Percentiles rank a stretch among this genome's conserved stretches.
Evolutionary conservation across 1,140 invertebrate genomes (phyloP).

Genomic region (Saxidomus purpurata): DNA sequence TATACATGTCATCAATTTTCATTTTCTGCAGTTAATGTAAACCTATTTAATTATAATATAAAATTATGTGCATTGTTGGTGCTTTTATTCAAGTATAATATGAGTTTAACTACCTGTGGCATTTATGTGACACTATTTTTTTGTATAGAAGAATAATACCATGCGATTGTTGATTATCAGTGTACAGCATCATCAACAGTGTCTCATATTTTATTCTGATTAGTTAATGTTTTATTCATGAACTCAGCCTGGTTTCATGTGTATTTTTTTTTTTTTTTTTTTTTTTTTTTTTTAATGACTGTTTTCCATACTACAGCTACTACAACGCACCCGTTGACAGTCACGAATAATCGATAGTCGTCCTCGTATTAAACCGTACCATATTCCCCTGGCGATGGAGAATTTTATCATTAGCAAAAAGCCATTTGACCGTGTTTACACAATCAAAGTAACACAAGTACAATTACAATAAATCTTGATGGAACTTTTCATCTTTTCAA

Average conservation of each 20-base stretch:
- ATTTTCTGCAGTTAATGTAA: no score
- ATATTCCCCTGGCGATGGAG: neutral
- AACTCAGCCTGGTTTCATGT: neutral
- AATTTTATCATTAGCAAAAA: neutral
- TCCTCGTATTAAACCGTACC: neutral
- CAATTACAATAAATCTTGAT: neutral
- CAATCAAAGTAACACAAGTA: slow-evolving; percentile 13
- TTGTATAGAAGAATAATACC: neutral
- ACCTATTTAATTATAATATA: no score
- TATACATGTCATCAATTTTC: no score
- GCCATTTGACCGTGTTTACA: slow-evolving; percentile 37
- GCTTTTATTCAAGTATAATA: no score
- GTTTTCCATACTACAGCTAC: neutral
- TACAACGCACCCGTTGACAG: slow-evolving; percentile 35
- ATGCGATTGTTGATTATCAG: neutral
- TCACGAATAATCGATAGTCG: neutral
- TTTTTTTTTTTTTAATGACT: neutral
- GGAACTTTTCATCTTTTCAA: slow-evolving; percentile 3
- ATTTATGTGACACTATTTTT: neutral
- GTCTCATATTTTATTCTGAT: neutral
- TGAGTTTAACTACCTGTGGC: no score
- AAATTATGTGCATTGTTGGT: no score
- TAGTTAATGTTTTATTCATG: neutral
- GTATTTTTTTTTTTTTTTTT: no score
- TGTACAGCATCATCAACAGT: neutral